These are phyloP conservation scores for Caenorhabditis sp. DNA, from an alignment of 2,888 invertebrate genomes.

Conservation along the genomic window DNA sequence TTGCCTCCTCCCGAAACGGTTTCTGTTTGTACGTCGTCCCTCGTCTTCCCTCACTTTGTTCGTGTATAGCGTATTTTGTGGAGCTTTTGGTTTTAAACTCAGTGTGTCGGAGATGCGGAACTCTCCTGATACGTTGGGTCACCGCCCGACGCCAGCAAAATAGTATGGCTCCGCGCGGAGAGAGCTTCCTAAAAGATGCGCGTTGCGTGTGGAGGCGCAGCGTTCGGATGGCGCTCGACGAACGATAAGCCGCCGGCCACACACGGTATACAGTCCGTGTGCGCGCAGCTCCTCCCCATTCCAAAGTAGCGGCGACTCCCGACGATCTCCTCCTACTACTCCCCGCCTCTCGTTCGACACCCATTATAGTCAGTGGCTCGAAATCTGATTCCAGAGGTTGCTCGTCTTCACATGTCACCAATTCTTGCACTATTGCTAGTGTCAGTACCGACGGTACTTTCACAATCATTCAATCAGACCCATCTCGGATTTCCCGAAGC, in stretches of 20 bases:
- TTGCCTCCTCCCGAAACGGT: constrained; percentile 45
- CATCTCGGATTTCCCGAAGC: constrained; percentile 81
- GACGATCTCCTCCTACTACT: constrained; percentile 36
- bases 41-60: constrained; percentile 37
- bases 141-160: constrained; percentile 33
- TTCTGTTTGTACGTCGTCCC: constrained; percentile 53
- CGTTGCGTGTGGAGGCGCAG: constrained; percentile 55
- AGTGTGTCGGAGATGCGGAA: constrained; percentile 45
- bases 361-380: constrained; percentile 63
- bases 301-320: constrained; percentile 55
- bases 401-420: constrained; percentile 59
- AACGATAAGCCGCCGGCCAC: constrained; percentile 62
- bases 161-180: constrained; percentile 60
- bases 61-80: constrained; percentile 64
- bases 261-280: constrained; percentile 53
- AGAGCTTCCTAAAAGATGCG: constrained; percentile 52
- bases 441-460: constrained; percentile 36
- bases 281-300: constrained; percentile 56
- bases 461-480: constrained; percentile 69
- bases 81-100: constrained; percentile 59
- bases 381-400: constrained; percentile 60
- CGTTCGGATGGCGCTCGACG: constrained; percentile 55
- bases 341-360: constrained; percentile 50
- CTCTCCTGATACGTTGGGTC: constrained; percentile 57
- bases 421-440: constrained; percentile 49